Conservation (phyloP, 2,888 invertebrate genomes). For the Hyposoter didymator region DNA sequence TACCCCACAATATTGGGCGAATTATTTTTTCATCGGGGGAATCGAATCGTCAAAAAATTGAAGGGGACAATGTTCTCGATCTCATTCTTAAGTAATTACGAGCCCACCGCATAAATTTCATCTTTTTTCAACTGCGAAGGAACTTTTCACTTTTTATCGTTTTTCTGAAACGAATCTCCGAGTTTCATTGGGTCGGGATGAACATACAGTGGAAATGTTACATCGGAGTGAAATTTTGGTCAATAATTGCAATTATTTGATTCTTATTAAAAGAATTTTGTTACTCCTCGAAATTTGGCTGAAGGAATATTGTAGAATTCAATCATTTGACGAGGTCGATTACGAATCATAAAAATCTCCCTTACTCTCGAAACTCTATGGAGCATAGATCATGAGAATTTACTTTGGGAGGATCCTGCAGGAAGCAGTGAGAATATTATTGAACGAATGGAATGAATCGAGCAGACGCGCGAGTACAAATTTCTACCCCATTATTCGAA, state of each 20-base stretch:
- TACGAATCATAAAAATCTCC: constrained; percentile 38
- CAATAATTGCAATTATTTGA: background rate
- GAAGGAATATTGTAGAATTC: constrained; percentile 13
- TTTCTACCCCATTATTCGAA: constrained; percentile 50
- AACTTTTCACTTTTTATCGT: background rate
- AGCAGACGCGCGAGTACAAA: constrained; percentile 20
- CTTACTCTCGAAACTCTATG: constrained; percentile 14
- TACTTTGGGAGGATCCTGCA: background rate
- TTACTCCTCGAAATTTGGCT: constrained; percentile 27
- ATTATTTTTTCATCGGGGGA: background rate
- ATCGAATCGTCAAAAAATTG: background rate
- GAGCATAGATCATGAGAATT: constrained; percentile 35
- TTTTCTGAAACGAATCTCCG: background rate
- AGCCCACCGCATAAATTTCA: background rate
- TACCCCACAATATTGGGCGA: constrained; percentile 3
- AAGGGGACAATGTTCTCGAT: background rate
- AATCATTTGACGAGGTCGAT: constrained; percentile 12
- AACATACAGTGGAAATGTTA: background rate
- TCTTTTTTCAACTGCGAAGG: background rate
- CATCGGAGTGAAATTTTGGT: background rate
- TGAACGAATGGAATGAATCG: constrained; percentile 21
- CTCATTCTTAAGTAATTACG: background rate
- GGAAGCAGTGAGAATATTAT: constrained; percentile 33
- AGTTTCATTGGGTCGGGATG: background rate
- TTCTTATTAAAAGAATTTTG: background rate